phyloP scores from a whole-genome alignment of 2,797 vertebrate species.

The Typhlichthys eigenmanni region DNA sequence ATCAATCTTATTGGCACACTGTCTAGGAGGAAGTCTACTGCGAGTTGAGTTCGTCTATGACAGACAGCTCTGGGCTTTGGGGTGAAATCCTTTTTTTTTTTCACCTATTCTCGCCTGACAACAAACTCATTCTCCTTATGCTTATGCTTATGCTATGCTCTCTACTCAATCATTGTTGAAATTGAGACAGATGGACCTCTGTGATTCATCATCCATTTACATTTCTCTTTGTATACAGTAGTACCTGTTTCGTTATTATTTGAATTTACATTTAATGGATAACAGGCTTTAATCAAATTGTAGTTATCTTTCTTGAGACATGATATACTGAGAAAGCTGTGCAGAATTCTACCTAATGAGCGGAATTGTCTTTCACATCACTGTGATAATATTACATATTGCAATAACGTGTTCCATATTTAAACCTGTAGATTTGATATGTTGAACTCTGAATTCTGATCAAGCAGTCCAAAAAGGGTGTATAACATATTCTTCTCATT shows the following conservation, averaged over 20 bases:
- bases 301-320: not conserved
- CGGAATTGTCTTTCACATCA: not conserved
- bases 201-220: conserved; percentile 12
- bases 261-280: not conserved
- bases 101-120: conserved; percentile 42
- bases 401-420: no score
- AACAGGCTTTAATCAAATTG: not conserved
- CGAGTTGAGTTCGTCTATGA: conserved; percentile 31
- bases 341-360: not conserved
- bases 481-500: no score
- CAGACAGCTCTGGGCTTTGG: conserved; percentile 62
- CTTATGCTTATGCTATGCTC: conserved; percentile 16
- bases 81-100: conserved; percentile 37
- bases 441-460: no score
- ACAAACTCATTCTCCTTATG: conserved; percentile 15
- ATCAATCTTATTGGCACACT: conserved; percentile 21
- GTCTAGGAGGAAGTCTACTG: conserved; percentile 20
- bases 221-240: not conserved
- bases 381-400: no score
- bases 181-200: conserved; percentile 30
- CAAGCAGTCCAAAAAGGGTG: no score
- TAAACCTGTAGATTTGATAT: no score
- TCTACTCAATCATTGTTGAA: conserved; percentile 26
- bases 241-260: not conserved
- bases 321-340: not conserved